phyloP scores from a whole-genome alignment of 2,797 vertebrate species.

The Acipenser ruthenus region DNA sequence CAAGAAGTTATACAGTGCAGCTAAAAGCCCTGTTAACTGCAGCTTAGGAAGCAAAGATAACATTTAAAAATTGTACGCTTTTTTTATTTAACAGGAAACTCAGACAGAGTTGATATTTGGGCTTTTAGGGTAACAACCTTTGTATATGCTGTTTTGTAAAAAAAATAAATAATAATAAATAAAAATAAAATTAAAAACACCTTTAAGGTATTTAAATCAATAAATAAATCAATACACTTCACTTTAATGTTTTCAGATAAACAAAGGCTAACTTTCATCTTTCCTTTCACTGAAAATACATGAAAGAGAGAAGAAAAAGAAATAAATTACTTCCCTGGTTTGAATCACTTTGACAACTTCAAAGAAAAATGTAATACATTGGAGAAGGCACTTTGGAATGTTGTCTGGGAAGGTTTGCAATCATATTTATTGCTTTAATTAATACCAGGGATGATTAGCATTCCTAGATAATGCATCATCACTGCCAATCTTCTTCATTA shows the following conservation, averaged over 20 bases:
- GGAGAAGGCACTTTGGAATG: background rate
- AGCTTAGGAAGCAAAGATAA: no score
- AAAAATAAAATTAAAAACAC: background rate
- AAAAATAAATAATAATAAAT: background rate
- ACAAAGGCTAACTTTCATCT: background rate
- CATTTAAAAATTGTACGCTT: no score
- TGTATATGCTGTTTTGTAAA: no score
- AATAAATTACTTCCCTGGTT: background rate
- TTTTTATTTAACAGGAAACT: no score
- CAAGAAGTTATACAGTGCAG: no score
- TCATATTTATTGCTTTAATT: background rate
- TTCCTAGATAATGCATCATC: background rate
- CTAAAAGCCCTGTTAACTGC: no score
- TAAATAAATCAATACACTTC: background rate
- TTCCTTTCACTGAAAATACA: background rate
- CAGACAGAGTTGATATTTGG: no score
- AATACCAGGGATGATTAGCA: background rate
- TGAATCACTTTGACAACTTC: background rate
- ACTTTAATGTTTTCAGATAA: background rate
- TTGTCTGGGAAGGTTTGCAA: background rate
- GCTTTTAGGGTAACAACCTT: no score
- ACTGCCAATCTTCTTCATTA: background rate
- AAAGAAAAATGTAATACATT: conserved; percentile 1
- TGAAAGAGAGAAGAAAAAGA: background rate
- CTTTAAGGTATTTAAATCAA: background rate